Conservation (phyloP, 2,888 invertebrate species). For the Latrodectus elegans region DNA sequence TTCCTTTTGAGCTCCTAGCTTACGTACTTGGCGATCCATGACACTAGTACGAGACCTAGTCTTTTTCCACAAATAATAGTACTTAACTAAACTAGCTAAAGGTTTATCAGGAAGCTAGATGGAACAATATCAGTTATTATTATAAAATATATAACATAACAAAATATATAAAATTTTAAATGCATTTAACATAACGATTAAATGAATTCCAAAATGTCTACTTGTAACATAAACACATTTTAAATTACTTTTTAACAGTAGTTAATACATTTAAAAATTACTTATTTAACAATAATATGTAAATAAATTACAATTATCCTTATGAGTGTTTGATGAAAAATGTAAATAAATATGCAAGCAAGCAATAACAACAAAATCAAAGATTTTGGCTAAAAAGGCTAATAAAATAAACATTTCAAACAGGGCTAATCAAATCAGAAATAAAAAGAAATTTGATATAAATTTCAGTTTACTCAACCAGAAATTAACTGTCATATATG, state of each 20-base stretch:
- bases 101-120: slow-evolving; percentile 94
- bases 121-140: slow-evolving; percentile 1
- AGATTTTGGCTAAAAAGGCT: too few relatives aligned
- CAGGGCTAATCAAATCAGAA: too few relatives aligned
- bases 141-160: not conserved
- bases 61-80: slow-evolving; percentile 99
- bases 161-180: slow-evolving; percentile 3
- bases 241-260: not conserved
- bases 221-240: not conserved
- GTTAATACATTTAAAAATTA: too few relatives aligned
- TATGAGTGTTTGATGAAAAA: too few relatives aligned
- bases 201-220: not conserved
- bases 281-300: not conserved
- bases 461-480: too few relatives aligned
- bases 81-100: slow-evolving; percentile 95
- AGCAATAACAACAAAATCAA: too few relatives aligned
- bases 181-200: not conserved
- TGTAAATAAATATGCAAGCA: too few relatives aligned
- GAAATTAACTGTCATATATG: too few relatives aligned
- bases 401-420: too few relatives aligned
- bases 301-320: not conserved
- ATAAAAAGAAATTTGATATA: too few relatives aligned
- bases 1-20: slow-evolving; percentile 82
- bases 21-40: slow-evolving; percentile 89
- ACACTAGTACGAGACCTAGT: slow-evolving; percentile 91